Evolutionary conservation across 92 coral and sea anemone genomes (phyloP), one percentile per base, ranked within the genome.

Genomic region (Actinostola sp.): DNA sequence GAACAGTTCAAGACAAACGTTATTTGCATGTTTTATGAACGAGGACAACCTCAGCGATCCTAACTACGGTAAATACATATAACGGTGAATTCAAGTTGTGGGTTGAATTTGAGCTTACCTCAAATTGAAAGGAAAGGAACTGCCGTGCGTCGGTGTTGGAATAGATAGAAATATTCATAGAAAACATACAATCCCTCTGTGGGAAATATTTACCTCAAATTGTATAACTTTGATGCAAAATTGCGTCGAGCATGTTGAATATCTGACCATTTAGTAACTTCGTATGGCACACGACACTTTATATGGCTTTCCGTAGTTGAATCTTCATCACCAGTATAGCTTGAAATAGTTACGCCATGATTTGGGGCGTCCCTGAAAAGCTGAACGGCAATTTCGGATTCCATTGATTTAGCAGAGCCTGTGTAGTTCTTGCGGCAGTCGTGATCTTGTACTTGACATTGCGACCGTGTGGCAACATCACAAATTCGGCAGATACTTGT

Each of bases 391-490:
- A 66, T 79, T 19, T 59, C 75, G 7, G 83, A 73, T 42, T 85
- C 86, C 90, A 80, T 80, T 21, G 71, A 31, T 43, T 85, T 73
- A 0, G 83, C 76, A 16, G 87, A 80, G 16, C 83, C 91, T 0
- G 17, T 39, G 52, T n/a, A 73, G 78, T 80, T 80, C 15, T 46
- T 46, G 2, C 86, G 36, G 25, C 86, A 85, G 74, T 85, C 82
- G 36, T 85, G 86, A 8, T 8, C 15, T 19, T 33, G 54, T 27
- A 72, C 52, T 45, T 23, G 45, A 7, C 49, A 17, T 28, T 33
- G 20, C 53, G 3, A 16, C 3, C 53, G 53, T 39, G 3, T 19
- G 2, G 53, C 53, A 13, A 16, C 7, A 14, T 67, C 60, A 24
- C 73, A 50, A 32, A 32, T 67, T 12, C 73, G 73, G 27, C 73